These are phyloP conservation scores for Zeus faber DNA, from an alignment of 2,113 vertebrate genomes.

Conservation along the genomic window DNA sequence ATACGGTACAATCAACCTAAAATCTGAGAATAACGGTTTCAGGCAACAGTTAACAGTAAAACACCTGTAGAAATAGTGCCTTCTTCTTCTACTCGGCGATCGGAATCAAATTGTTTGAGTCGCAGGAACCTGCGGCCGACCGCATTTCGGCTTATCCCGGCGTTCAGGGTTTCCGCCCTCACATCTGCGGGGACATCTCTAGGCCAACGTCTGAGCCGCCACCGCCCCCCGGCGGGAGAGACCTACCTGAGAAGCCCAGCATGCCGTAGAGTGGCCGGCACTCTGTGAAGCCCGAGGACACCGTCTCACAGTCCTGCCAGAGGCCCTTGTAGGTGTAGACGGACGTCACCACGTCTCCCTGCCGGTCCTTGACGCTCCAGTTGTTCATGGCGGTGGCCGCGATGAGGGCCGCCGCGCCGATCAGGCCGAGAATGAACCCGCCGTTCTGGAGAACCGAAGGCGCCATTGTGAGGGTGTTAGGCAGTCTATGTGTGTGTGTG, in stretches of 20 bases:
- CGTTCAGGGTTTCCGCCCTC: too few relatives aligned
- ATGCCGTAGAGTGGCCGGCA: slow-evolving; percentile 88
- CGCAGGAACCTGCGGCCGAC: too few relatives aligned
- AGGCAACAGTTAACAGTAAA: too few relatives aligned
- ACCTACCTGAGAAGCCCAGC: slow-evolving; percentile 90
- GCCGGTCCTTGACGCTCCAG: slow-evolving; percentile 86
- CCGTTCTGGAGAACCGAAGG: slow-evolving; percentile 78
- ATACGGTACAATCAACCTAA: too few relatives aligned
- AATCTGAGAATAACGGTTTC: too few relatives aligned
- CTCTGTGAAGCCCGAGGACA: slow-evolving; percentile 83
- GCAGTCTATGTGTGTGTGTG: background rate
- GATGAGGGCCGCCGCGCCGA: slow-evolving; percentile 77
- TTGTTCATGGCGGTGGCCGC: slow-evolving; percentile 81
- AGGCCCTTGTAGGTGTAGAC: slow-evolving; percentile 87
- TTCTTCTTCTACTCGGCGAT: too few relatives aligned
- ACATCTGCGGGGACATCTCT: background rate
- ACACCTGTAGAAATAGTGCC: too few relatives aligned
- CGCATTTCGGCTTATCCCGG: too few relatives aligned
- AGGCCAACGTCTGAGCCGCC: background rate
- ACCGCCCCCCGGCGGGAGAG: too few relatives aligned
- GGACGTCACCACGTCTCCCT: slow-evolving; percentile 80
- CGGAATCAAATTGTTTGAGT: too few relatives aligned
- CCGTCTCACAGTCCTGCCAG: slow-evolving; percentile 86
- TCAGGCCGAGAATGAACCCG: slow-evolving; percentile 58
- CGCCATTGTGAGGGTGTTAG: slow-evolving; percentile 67